phyloP scores from a whole-genome alignment of 64 coral and sea anemone genomes.

The Montipora cactus region DNA sequence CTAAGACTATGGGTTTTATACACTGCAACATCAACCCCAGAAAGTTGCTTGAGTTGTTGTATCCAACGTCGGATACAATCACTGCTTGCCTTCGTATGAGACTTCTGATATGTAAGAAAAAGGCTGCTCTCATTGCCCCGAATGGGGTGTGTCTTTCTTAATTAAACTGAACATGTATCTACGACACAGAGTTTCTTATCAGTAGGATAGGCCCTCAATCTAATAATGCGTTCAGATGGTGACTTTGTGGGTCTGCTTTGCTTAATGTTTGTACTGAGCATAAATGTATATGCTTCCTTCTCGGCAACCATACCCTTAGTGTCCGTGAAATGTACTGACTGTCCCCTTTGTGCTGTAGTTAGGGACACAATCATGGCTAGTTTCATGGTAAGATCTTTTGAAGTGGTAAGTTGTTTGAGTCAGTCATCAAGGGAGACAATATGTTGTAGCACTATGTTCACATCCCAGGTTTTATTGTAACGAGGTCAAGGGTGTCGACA shows the following conservation, averaged over 20 bases:
- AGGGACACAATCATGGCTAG: constrained; percentile 38
- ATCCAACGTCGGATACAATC: constrained; percentile 51
- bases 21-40: too few species aligned
- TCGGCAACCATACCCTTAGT: too few species aligned
- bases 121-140: constrained; percentile 3
- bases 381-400: constrained; percentile 10
- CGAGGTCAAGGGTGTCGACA: too few species aligned
- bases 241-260: neutral
- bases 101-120: constrained; percentile 53
- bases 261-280: too few species aligned
- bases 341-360: too few species aligned
- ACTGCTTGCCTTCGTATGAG: constrained; percentile 55
- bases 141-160: neutral
- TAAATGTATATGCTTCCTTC: too few species aligned
- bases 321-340: too few species aligned
- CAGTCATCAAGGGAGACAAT: too few species aligned
- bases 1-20: too few species aligned
- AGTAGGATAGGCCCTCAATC: neutral
- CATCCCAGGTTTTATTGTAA: constrained; percentile 41
- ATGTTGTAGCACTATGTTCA: too few species aligned
- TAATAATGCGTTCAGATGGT: neutral
- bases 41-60: too few species aligned
- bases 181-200: constrained; percentile 20
- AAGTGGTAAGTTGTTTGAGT: too few species aligned
- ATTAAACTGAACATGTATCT: constrained; percentile 42